Percentiles rank a stretch among this genome's conserved stretches.
Evolutionary conservation across 2,797 vertebrate species (phyloP).

Genomic region (Otus scops): DNA sequence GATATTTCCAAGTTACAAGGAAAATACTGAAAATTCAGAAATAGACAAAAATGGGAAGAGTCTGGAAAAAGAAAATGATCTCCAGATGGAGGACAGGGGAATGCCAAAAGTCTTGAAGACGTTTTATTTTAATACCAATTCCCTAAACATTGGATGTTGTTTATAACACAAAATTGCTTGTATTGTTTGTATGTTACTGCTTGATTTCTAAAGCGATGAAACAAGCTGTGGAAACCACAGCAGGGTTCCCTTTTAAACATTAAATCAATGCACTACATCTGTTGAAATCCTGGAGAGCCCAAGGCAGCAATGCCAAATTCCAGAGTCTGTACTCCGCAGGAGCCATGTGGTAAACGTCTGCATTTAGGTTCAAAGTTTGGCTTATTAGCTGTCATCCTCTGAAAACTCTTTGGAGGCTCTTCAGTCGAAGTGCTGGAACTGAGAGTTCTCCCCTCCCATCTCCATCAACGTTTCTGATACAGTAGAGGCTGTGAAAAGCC

Average conservation of each 20-base stretch:
- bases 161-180: conserved; percentile 61
- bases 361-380: conserved; percentile 35
- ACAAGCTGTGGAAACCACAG: conserved; percentile 67
- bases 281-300: conserved; percentile 61
- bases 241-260: conserved; percentile 59
- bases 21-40: not conserved
- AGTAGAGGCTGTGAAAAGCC: not conserved
- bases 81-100: conserved; percentile 54
- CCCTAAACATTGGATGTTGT: conserved; percentile 63
- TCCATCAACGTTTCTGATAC: not conserved
- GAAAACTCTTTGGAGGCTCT: conserved; percentile 14
- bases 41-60: conserved; percentile 27
- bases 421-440: not conserved
- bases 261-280: conserved; percentile 68
- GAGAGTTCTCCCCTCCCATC: not conserved
- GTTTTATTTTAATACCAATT: conserved; percentile 60
- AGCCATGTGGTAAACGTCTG: not conserved
- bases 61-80: not conserved
- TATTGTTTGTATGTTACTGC: conserved; percentile 64
- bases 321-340: conserved; percentile 47
- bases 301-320: conserved; percentile 61
- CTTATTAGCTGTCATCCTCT: conserved; percentile 24
- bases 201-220: conserved; percentile 57
- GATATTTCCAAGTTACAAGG: not conserved
- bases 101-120: conserved; percentile 47